Base-by-base conservation (phyloP, 1,140 invertebrate genomes). In the Apis florea region DNA sequence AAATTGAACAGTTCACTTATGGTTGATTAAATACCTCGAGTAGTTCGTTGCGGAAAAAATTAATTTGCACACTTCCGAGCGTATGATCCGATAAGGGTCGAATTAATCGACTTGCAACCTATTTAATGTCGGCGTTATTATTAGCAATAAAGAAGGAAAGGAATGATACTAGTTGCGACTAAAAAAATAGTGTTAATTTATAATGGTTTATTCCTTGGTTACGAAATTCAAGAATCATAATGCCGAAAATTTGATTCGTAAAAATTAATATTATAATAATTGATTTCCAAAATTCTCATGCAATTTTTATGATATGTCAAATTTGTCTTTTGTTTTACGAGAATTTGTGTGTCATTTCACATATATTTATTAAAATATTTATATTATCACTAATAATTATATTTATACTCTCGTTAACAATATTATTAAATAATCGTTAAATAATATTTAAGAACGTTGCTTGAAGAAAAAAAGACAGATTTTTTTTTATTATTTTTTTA, bases 31-130 rank as follows among this genome's bases (percentile, higher is more conserved):
- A 19, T 70, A 53, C 9, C 31, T 40, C 69, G 53, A 21, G 69
- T 11, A 40, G 21, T 56, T 49, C 40, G 15, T 73, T 73, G 56
- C 13, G 56, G 31, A 73, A 73, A 72, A 71, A 69, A 68, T 79
- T 68, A 40, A 82, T 79, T 69, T 82, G 67, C 67, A 79, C 24
- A 21, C 54, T 73, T 73, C 54, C 70, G 70, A 59, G 70, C 70
- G 31, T 72, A 58, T 72, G 26, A 72, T 72, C 54, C 70, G 70
- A 72, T 72, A 58, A 72, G 70, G 70, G 70, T 72, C 54, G 70
- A 72, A 72, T 58, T 72, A 72, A 72, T 72, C 70, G 21, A 54
- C 70, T 66, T 54, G 63, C 31, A 40, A 54, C 26, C 61, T 67
- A 54, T 67, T 76, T 76, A 54, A 67, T 53, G 26, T 67, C 51